Conservation (phyloP, 2,113 vertebrate species). For the Corythoichthys haematopterus region DNA sequence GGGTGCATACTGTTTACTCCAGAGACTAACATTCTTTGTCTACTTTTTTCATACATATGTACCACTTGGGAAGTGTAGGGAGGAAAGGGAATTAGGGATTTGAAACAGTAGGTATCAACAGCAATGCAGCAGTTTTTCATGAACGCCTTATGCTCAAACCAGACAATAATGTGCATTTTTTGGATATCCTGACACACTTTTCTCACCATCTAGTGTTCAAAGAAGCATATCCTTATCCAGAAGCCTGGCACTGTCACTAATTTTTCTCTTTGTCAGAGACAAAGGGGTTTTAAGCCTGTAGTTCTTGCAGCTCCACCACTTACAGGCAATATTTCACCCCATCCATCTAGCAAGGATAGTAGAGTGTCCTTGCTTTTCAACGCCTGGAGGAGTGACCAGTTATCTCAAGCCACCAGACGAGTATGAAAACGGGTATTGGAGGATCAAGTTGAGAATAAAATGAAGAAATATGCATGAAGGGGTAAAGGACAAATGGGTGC, state of each 20-base stretch:
- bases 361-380: constrained; percentile 74
- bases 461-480: constrained; percentile 33
- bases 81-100: constrained; percentile 5
- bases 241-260: constrained; percentile 62
- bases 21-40: background rate
- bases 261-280: constrained; percentile 69
- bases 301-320: constrained; percentile 65
- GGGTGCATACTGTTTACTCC: background rate
- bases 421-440: constrained; percentile 65
- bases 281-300: constrained; percentile 70
- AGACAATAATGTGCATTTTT: constrained; percentile 20
- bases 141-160: background rate
- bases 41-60: background rate
- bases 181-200: constrained; percentile 21
- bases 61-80: background rate
- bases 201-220: constrained; percentile 28
- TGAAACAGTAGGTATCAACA: constrained; percentile 2
- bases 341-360: constrained; percentile 76
- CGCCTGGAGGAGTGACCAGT: constrained; percentile 73
- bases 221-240: constrained; percentile 43
- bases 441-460: constrained; percentile 48
- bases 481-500: constrained; percentile 22
- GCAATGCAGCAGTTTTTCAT: constrained; percentile 7
- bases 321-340: constrained; percentile 73
- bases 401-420: constrained; percentile 72